Conservation (phyloP, 2,888 invertebrate species). For the Brenthis hecate region DNA sequence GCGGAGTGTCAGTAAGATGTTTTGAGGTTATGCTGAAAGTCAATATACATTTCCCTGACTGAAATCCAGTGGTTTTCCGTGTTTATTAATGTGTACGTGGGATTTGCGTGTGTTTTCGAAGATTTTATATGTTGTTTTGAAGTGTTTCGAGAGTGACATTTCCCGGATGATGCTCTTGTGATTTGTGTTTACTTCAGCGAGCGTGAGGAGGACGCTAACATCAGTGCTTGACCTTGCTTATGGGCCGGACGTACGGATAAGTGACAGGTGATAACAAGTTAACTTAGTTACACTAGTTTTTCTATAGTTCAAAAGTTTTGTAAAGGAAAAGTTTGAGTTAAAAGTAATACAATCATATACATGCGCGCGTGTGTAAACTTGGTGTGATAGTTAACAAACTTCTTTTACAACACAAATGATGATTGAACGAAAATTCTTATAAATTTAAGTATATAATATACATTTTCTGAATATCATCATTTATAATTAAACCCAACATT, state of each 20-base stretch:
- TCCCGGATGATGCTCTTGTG: constrained; percentile 70
- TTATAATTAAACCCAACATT: too few relatives aligned
- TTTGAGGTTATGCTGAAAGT: constrained; percentile 79
- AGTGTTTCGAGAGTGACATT: constrained; percentile 72
- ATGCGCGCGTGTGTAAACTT: constrained; percentile 28
- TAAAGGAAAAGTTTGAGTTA: constrained; percentile 69
- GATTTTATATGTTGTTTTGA: constrained; percentile 76
- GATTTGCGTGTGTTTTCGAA: constrained; percentile 64
- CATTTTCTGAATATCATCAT: too few relatives aligned
- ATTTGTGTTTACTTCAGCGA: constrained; percentile 79
- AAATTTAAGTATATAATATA: not conserved
- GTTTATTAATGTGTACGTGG: constrained; percentile 53
- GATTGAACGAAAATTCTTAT: not conserved
- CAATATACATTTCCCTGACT: constrained; percentile 71
- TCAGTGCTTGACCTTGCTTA: constrained; percentile 62
- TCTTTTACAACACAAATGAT: constrained; percentile 17
- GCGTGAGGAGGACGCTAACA: constrained; percentile 62
- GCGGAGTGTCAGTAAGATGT: constrained; percentile 82
- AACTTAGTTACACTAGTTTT: constrained; percentile 69
- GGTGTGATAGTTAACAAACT: constrained; percentile 22
- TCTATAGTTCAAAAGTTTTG: constrained; percentile 66
- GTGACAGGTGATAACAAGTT: constrained; percentile 62
- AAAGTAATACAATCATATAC: constrained; percentile 58
- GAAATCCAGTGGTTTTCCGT: constrained; percentile 56
- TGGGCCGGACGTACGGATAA: constrained; percentile 54